Percentiles rank a stretch among this genome's conserved stretches.
Conservation (phyloP, 2,888 invertebrate species). For the Cosmia trapezina region DNA sequence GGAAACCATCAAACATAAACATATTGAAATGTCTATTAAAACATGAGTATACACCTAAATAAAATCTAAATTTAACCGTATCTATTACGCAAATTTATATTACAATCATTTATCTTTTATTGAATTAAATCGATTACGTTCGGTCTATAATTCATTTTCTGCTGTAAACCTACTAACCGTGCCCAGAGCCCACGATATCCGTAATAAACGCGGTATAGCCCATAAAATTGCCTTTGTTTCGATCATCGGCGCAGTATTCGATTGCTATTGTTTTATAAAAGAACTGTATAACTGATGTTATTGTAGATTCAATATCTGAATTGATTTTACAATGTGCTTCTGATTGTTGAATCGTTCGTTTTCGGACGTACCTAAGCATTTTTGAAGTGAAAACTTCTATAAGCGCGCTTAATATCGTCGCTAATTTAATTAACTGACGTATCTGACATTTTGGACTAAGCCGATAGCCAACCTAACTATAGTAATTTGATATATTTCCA, state of each 20-base stretch:
- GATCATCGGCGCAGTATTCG: conserved; percentile 22
- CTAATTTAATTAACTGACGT: too few species aligned
- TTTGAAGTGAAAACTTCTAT: too few species aligned
- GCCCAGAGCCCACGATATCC: conserved; percentile 16
- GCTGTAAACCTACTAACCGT: conserved; percentile 19
- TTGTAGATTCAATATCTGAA: conserved; percentile 14
- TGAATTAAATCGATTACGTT: conserved; percentile 41
- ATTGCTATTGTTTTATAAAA: conserved; percentile 16
- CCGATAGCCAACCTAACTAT: too few species aligned
- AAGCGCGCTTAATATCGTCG: too few species aligned
- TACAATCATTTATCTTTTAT: conserved; percentile 33
- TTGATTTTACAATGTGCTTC: not conserved
- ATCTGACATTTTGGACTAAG: too few species aligned
- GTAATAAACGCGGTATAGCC: conserved; percentile 36
- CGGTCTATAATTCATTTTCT: conserved; percentile 34
- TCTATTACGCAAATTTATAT: conserved; percentile 11
- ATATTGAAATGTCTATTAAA: not conserved
- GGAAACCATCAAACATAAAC: too few species aligned
- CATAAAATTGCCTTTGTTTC: conserved; percentile 40
- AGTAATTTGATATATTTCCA: too few species aligned
- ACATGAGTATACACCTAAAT: not conserved
- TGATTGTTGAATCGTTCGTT: not conserved
- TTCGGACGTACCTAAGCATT: too few species aligned
- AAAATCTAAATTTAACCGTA: not conserved
- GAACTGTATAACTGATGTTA: conserved; percentile 1